Evolutionary conservation across 2,888 invertebrate species (phyloP), one percentile per base, ranked within the genome.

Genomic region (Cheilosia vernalis): DNA sequence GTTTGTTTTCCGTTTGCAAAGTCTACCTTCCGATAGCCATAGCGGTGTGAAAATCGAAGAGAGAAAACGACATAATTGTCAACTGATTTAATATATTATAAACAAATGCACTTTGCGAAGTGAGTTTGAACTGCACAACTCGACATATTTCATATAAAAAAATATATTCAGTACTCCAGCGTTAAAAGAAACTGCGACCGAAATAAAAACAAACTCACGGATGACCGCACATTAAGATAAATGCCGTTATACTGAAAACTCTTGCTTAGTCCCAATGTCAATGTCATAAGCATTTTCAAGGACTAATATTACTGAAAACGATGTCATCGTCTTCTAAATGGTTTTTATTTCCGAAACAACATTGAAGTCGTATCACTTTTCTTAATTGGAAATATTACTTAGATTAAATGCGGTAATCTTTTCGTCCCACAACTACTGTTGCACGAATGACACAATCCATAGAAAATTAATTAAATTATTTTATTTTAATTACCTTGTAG

Each of bases 371-470:
- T 56, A 24, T 72, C 42, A 74, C 66, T 42, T 40, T 19, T 49
- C 19, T 76, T 69, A 81, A 81, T 81, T 81, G 60, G 53, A 53
- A 66, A 61, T 64, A 64, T 63, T 63, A 30, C 19, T 44, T 37
- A 61, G 60, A 76, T 63, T 63, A 63, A 42, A 56, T 33, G 81
- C 69, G 76, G 69, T 70, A 70, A 76, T 81, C 76, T 73, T 80
- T 67, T 67, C 61, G 47, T 55, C 67, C 74, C 49, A 67, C 55
- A 67, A 67, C 21, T 40, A 21, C 51, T 15, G 24, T 66, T 60
- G 27, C 66, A 60, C 33, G 27, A 9, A 80, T 80, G 74, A 80
- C 40, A 74, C 74, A 74, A 67, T 61, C 27, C 44, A 73, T 67
- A 19, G 60, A 67, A 72, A 73, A 47, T 42, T 27, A 73, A 74